Percentiles rank a stretch among this genome's conserved stretches.
These are phyloP conservation scores for Drosophila insularis DNA, from an alignment of 1,140 invertebrate species.

Conservation along the genomic window DNA sequence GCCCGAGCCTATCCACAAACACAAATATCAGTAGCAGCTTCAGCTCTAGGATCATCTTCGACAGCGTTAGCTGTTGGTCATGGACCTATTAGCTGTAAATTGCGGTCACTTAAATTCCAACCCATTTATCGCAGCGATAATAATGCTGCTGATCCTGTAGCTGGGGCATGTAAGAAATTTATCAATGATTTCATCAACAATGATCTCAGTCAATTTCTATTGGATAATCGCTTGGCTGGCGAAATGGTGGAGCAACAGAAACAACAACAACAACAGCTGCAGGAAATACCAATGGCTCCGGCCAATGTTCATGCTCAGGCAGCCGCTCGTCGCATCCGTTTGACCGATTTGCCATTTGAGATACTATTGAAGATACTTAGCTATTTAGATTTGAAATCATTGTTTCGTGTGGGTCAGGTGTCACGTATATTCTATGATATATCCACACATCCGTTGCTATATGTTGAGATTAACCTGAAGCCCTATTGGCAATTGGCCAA, in stretches of 20 bases:
- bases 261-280: constrained; percentile 3
- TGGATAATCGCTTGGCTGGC: constrained; percentile 30
- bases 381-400: constrained; percentile 90
- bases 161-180: constrained; percentile 32
- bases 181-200: constrained; percentile 75
- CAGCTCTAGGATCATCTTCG: background rate
- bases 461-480: constrained; percentile 90
- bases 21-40: background rate
- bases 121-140: constrained; percentile 39
- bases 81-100: constrained; percentile 72
- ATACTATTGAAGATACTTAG: constrained; percentile 84
- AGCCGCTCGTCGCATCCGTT: constrained; percentile 12
- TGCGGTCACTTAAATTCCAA: constrained; percentile 73
- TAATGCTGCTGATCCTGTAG: background rate
- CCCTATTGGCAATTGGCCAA: constrained; percentile 87
- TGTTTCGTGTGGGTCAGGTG: constrained; percentile 89
- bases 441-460: constrained; percentile 89
- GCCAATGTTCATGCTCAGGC: background rate
- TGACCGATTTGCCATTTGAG: constrained; percentile 81
- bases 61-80: constrained; percentile 1
- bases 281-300: background rate
- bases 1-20: constrained; percentile 31
- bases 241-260: background rate
- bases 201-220: constrained; percentile 81
- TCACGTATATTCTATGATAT: constrained; percentile 89